Evolutionary conservation across 2,113 vertebrate genomes (phyloP), one percentile per base, ranked within the genome.

Genomic region (Pogonocichla stellata): DNA sequence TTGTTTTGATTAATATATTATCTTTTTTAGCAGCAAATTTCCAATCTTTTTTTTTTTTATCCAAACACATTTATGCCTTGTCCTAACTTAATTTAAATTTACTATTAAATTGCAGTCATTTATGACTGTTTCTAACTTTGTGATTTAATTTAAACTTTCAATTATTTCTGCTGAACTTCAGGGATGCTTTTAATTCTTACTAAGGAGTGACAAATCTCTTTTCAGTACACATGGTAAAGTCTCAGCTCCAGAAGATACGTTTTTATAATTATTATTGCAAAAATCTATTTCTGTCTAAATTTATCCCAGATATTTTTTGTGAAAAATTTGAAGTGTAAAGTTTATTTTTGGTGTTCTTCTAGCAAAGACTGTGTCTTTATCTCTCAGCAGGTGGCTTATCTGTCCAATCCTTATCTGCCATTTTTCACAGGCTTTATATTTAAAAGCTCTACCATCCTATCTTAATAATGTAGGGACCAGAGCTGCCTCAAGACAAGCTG

Each of bases 21-120:
- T 26, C 40, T 75, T 16, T 71, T 85, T 38, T 26, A 92, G 12
- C 19, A 43, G 81, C 22, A 26, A 13, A 8, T 64, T 18, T 90
- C 34, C 4, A 10, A 8, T 31, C 0, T 15, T 43, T 91, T 62
- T 43, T 91, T 62, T 65, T 29, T 22, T 25, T 25, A 64, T 70
- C 13, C 10, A 91, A 93, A 57, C 36, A 54, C 24, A 36, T 83
- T 95, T 93, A 77, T 72, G 19, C 70, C 79, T 97, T 88, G 5
- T 69, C 28, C 38, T 67, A 92, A 29, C 10, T 56, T 67, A 91
- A 80, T 93, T 93, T 95, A 71, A 92, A 93, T 93, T 95, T 94
- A 60, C 10, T 77, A 20, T 84, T 62, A 92, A 92, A 90, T 56
- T 64, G 1, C 10, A 65, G 36, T n/a, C 9, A 1, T 89, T 89